Percentiles rank a stretch among this genome's conserved stretches.
phyloP scores from a whole-genome alignment of 2,113 vertebrate genomes.

The Bungarus multicinctus region DNA sequence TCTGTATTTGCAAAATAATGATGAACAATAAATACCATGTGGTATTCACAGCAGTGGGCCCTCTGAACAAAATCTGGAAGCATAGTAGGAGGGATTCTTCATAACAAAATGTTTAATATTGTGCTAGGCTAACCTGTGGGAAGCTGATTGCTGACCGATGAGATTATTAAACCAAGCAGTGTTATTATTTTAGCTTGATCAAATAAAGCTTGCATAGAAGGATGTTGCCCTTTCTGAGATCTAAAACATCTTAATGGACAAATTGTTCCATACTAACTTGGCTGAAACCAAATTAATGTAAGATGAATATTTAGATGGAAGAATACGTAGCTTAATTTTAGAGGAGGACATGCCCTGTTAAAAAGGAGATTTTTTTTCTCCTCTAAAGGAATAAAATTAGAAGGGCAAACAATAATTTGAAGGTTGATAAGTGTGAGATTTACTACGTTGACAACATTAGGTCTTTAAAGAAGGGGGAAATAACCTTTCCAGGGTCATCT shows the following conservation, averaged over 20 bases:
- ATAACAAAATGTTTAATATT: conserved; percentile 7
- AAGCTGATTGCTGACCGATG: conserved; percentile 5
- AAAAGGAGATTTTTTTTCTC: background rate
- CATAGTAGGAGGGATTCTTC: background rate
- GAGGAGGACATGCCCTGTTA: background rate
- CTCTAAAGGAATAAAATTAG: background rate
- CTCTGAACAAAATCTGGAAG: background rate
- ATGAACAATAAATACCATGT: background rate
- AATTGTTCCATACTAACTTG: background rate
- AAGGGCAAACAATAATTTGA: background rate
- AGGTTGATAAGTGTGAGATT: background rate
- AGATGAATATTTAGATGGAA: background rate
- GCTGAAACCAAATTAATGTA: conserved; percentile 16
- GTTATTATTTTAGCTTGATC: conserved; percentile 25
- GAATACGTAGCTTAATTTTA: background rate
- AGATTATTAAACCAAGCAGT: background rate
- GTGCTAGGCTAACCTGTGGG: fast-evolving
- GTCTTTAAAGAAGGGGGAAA: background rate
- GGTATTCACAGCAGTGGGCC: background rate
- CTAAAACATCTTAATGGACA: conserved; percentile 42
- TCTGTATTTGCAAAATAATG: background rate
- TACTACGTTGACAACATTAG: background rate
- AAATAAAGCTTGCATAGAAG: background rate
- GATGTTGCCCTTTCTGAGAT: conserved; percentile 15
- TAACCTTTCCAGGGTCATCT: background rate